Evolutionary conservation across 1,140 invertebrate genomes (phyloP).

Genomic region (Augochlora pura): DNA sequence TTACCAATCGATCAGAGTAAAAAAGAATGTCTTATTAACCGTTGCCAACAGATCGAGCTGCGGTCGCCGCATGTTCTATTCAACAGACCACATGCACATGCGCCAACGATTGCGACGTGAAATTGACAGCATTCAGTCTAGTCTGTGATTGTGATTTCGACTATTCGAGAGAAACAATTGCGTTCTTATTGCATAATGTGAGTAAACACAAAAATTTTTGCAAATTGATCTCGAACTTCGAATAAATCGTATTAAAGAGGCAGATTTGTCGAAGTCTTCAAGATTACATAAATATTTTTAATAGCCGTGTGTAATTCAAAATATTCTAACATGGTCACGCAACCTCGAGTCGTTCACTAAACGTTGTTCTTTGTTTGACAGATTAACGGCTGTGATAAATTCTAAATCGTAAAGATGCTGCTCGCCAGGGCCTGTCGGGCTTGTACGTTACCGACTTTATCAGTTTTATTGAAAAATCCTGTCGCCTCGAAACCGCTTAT

Average conservation of each 20-base stretch:
- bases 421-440: constrained; percentile 69
- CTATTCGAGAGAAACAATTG: constrained; percentile 41
- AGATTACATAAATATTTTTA: background rate
- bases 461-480: constrained; percentile 62
- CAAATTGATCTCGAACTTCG: background rate
- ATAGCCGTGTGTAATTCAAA: background rate
- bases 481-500: constrained; percentile 52
- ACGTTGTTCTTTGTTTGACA: constrained; percentile 24
- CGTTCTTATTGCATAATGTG: constrained; percentile 47
- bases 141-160: background rate
- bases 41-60: no score
- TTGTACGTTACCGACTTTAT: constrained; percentile 67
- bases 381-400: constrained; percentile 13
- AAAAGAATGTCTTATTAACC: no score
- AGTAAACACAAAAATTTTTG: constrained; percentile 54
- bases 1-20: no score
- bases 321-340: background rate
- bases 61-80: background rate
- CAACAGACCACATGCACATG: background rate
- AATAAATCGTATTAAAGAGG: background rate
- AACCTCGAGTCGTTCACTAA: background rate
- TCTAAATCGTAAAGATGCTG: constrained; percentile 67
- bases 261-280: background rate
- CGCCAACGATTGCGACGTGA: background rate
- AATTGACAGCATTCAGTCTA: background rate